Base-by-base conservation (phyloP, 1,140 invertebrate species). In the Lordiphosa clarofinis region DNA sequence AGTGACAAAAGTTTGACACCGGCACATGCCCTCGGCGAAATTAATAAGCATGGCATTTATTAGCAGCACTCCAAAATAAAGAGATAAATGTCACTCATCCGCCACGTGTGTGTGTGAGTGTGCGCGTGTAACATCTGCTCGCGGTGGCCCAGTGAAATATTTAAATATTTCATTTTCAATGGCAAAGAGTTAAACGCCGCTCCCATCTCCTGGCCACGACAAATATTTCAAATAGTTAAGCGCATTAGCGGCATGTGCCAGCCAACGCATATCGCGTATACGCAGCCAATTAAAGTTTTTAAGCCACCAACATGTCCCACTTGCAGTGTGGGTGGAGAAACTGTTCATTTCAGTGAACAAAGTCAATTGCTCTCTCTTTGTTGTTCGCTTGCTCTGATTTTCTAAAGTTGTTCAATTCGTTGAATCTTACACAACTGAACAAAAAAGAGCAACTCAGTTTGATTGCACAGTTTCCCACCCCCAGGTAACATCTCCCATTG, bases 151-250 rank as follows among this genome's bases (percentile, higher is more conserved):
- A 39, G 48, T 67, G 33, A 71, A 67, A 63, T 71, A 65, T 71
- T 84, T 60, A 70, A 82, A 82, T 84, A 82, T 82, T 78, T 75
- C 63, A 55, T 72, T 72, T 68, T 59, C 62, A 72, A 63, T 55
- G 62, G 28, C 28, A 31, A 31, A 1, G 28, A 31, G 28, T 31
- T 31, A 1, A 31, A 31, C 7, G 5, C 28, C 28, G 4, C 28
- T 7, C 8, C 7, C 28, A 8, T 37, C 63, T 68, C 56, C 46
- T 65, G 49, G 38, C 64, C 64, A 55, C 59, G 44, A 55, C 57
- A 84, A 73, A 82, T 82, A 82, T 82, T 84, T 82, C 76, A 84
- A 84, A 82, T 84, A 84, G 78, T 84, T 84, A 84, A 84, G 78
- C 78, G 78, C 78, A 84, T 84, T 84, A 84, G 78, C 73, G 73